phyloP scores from a whole-genome alignment of 2,113 vertebrate species.

The Perca flavescens region DNA sequence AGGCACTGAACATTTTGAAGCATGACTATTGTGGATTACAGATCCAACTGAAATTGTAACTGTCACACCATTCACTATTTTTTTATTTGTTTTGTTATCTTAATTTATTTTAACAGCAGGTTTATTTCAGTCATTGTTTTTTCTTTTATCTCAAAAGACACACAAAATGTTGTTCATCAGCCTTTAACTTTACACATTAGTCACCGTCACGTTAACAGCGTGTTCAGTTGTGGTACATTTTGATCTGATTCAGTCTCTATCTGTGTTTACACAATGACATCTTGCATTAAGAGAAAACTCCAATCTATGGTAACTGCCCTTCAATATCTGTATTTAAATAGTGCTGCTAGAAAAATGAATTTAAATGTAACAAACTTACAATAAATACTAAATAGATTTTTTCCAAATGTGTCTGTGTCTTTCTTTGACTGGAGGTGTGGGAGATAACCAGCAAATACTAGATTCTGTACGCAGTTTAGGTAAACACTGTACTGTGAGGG shows the following conservation, averaged over 20 bases:
- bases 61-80: conserved; percentile 48
- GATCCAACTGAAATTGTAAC: conserved; percentile 56
- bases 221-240: conserved; percentile 71
- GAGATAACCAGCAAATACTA: background rate
- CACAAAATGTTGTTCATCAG: conserved; percentile 54
- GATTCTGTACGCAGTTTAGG: background rate
- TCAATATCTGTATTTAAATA: conserved; percentile 83
- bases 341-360: conserved; percentile 85
- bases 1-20: conserved; percentile 35
- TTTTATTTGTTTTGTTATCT: conserved; percentile 52
- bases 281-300: conserved; percentile 72
- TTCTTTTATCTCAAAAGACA: conserved; percentile 50
- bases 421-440: conserved; percentile 36
- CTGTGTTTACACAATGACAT: conserved; percentile 80
- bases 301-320: conserved; percentile 78
- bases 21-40: conserved; percentile 25
- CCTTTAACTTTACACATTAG: conserved; percentile 43
- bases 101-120: conserved; percentile 53
- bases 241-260: conserved; percentile 69
- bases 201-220: conserved; percentile 44
- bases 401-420: conserved; percentile 68
- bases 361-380: conserved; percentile 83
- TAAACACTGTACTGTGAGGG: background rate
- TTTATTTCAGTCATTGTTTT: conserved; percentile 30
- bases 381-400: conserved; percentile 85